Base-by-base conservation (phyloP, 2,113 vertebrate genomes). In the Oenanthe oenanthe region DNA sequence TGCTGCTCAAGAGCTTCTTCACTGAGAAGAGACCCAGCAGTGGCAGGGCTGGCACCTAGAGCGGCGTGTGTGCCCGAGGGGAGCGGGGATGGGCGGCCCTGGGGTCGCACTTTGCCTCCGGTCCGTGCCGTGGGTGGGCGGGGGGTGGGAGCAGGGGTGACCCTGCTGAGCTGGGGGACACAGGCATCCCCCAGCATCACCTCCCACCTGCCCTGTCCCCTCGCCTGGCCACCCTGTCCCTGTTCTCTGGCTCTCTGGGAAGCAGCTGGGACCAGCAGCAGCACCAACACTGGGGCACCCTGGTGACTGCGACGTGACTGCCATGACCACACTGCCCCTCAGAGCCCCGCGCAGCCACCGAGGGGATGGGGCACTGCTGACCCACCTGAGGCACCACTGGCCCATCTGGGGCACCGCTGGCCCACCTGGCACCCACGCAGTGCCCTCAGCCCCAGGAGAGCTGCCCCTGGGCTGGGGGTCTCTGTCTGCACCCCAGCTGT, bases 1-100 rank as follows among this genome's bases (percentile, higher is more conserved):
- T 99, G 89, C 88, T 99, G 97, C 98, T 99, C 12, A 98, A 95
- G 76, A 99, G 98, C 96, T 99, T 99, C 97, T 99, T 99, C 95
- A 97, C 88, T 0, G 99, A 99, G 24, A 99, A 98, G 88, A 98
- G 97, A 84, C 78, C 97, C 2, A 13, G 89, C 43, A 85, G 96
- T 4, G 31, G 97, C 7, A 45, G 88, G 2, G 95, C 92, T 4
- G 63, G 89, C 88, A 99, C 98, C 88, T 99, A 98, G 93, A 18
- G 34, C 66, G 4, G 17, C 17, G n/a, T 13, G 5, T 6, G 77
- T 45, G 54, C 54, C 87, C 2, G 14, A 26, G 47, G 1, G 79
- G 17, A 61, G 71, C 31, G 1, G 70, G 70, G 25, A 32, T 0
- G 34, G 43, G 43, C 18, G 43, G 43, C 43, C 43, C 43, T 45